phyloP scores from a whole-genome alignment of 2,797 vertebrate genomes.

The Eurystomus glaucurus region DNA sequence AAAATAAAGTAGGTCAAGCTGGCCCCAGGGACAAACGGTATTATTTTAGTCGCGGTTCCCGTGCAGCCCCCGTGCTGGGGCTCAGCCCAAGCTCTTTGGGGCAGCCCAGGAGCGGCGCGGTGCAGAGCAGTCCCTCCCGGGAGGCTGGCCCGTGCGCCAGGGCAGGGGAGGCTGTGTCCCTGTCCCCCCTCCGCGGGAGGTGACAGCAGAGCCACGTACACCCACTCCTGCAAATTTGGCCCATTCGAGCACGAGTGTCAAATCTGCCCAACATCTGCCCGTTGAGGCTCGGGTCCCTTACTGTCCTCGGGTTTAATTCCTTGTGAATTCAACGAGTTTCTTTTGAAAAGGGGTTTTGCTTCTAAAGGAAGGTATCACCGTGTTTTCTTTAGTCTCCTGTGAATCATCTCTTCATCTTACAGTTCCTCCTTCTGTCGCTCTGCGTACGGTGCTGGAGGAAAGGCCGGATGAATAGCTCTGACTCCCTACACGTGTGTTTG shows the following conservation, averaged over 20 bases:
- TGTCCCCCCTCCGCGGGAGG: neutral
- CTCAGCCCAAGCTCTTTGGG: neutral
- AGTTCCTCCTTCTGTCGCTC: slow-evolving; percentile 23
- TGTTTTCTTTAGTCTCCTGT: neutral
- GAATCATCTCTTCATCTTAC: slow-evolving; percentile 42
- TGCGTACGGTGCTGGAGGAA: neutral
- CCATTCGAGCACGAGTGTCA: fast-evolving
- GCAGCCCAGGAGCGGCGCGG: neutral
- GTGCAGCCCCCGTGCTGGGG: neutral
- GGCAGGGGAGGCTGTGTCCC: neutral
- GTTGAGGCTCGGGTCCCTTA: fast-evolving
- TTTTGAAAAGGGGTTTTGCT: neutral
- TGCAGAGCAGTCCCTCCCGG: neutral
- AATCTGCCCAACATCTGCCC: neutral
- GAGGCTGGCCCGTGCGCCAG: fast-evolving
- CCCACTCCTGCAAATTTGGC: fast-evolving
- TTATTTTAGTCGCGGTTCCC: neutral
- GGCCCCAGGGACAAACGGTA: neutral
- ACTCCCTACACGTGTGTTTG: neutral
- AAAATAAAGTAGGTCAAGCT: neutral
- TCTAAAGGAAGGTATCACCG: neutral
- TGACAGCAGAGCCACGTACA: fast-evolving
- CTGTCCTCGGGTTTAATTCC: neutral
- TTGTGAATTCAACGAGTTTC: neutral
- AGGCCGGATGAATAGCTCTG: slow-evolving; percentile 26